Conservation (phyloP, 2,888 invertebrate species). For the Diplazon laetatorius region DNA sequence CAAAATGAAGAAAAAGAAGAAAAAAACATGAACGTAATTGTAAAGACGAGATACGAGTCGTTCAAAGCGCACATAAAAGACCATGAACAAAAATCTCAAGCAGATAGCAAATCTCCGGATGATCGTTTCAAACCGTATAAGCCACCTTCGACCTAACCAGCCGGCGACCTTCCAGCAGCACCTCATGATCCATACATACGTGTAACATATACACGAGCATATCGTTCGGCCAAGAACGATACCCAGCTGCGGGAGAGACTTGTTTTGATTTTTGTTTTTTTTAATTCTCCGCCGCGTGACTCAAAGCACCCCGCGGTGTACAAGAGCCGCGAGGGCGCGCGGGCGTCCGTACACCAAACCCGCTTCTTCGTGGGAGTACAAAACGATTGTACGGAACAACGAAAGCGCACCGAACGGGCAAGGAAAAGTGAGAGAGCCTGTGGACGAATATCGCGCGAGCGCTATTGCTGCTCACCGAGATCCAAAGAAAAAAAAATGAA, state of each 20-base stretch:
- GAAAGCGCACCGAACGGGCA: slow-evolving; percentile 14
- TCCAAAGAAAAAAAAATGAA: slow-evolving; percentile 24
- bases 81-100: slow-evolving; percentile 11
- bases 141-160: slow-evolving; percentile 43
- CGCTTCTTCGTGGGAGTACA: slow-evolving; percentile 62
- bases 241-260: slow-evolving; percentile 51
- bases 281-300: slow-evolving; percentile 46
- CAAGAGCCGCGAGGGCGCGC: slow-evolving; percentile 47
- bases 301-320: slow-evolving; percentile 60
- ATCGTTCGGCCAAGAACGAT: slow-evolving; percentile 53
- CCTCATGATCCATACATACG: slow-evolving; percentile 44
- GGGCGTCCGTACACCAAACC: slow-evolving; percentile 43
- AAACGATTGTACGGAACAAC: slow-evolving; percentile 62
- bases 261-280: too few species aligned
- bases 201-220: slow-evolving; percentile 39
- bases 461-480: slow-evolving; percentile 56
- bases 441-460: slow-evolving; percentile 28
- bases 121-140: slow-evolving; percentile 3
- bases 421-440: slow-evolving; percentile 27
- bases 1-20: neutral
- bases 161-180: slow-evolving; percentile 59
- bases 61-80: slow-evolving; percentile 4
- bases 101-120: slow-evolving; percentile 10
- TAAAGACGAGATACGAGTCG: neutral
- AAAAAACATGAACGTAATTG: neutral